phyloP scores from a whole-genome alignment of 1,140 invertebrate species.

The Aphelenchoides avenae region DNA sequence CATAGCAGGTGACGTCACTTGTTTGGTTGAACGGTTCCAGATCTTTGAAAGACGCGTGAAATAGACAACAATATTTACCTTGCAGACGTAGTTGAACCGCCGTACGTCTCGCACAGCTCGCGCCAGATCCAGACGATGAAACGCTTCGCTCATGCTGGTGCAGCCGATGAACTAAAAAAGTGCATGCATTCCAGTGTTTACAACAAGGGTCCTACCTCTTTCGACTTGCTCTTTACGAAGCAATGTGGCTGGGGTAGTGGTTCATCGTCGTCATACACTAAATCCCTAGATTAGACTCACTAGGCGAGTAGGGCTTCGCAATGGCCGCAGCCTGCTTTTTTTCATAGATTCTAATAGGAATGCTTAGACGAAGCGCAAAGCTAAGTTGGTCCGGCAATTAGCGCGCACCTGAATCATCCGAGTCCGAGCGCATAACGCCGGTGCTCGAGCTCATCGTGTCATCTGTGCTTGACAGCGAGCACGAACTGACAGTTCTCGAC shows the following conservation, averaged over 20 bases:
- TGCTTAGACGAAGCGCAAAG: background rate
- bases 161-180: constrained; percentile 79
- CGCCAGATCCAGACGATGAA: constrained; percentile 85
- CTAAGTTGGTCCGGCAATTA: background rate
- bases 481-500: constrained; percentile 10
- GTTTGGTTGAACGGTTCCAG: background rate
- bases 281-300: constrained; percentile 3
- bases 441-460: constrained; percentile 1
- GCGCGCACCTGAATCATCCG: constrained; percentile 21
- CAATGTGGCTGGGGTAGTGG: constrained; percentile 80
- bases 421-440: constrained; percentile 21
- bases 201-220: constrained; percentile 68
- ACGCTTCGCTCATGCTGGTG: constrained; percentile 87
- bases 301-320: background rate
- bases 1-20: background rate
- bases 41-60: background rate
- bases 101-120: constrained; percentile 86
- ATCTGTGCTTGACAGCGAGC: constrained; percentile 28
- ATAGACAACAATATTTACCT: constrained; percentile 60
- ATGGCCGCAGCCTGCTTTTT: background rate
- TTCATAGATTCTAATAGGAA: background rate
- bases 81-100: constrained; percentile 91
- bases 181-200: constrained; percentile 26
- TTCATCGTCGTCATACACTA: constrained; percentile 38
- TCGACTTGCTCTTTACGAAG: constrained; percentile 82